Conservation (phyloP, 2,797 vertebrate genomes). For the Hirundo rustica region DNA sequence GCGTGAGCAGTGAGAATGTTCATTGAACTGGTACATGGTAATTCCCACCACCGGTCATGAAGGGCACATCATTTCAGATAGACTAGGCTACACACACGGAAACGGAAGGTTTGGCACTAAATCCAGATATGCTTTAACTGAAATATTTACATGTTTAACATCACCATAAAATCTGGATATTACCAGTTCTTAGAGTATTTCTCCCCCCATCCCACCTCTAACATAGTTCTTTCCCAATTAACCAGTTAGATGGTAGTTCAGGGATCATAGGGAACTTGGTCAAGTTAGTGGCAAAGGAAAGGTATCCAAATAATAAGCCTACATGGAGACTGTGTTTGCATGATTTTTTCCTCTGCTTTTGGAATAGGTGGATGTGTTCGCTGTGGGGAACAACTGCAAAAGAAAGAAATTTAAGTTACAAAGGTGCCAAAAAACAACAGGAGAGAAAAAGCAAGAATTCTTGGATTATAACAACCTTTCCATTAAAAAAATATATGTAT, state of each 20-base stretch:
- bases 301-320: background rate
- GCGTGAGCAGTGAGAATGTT: background rate
- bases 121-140: background rate
- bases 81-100: background rate
- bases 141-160: background rate
- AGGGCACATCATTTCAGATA: background rate
- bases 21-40: background rate
- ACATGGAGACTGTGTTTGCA: background rate
- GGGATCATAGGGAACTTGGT: rapidly evolving
- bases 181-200: background rate
- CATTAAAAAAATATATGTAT: background rate
- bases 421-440: background rate
- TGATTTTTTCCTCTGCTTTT: background rate
- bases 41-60: background rate
- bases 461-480: background rate
- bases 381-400: background rate
- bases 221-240: background rate
- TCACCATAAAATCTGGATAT: background rate
- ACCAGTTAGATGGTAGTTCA: background rate
- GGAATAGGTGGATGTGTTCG: background rate
- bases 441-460: conserved; percentile 2
- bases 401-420: background rate
- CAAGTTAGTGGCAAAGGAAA: background rate
- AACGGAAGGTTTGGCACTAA: background rate
- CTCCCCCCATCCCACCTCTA: background rate